These are phyloP conservation scores for Isichthys henryi DNA, from an alignment of 2,113 vertebrate genomes.

Conservation along the genomic window DNA sequence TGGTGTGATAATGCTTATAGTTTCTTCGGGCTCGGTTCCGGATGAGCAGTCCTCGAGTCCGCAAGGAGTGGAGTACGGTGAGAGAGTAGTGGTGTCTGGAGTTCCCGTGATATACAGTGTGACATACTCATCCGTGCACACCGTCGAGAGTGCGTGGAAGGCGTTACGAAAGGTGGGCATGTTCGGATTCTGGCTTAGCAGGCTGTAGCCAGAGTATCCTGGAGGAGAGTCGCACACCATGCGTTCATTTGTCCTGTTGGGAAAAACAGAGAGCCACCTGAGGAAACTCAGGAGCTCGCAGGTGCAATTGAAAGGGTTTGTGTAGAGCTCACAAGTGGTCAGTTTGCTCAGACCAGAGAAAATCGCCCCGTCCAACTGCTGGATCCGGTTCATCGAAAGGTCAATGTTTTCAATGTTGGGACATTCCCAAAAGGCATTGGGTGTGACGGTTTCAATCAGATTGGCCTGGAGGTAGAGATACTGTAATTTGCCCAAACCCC, in stretches of 20 bases:
- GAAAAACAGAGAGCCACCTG: conserved; percentile 84
- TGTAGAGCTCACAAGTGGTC: conserved; percentile 90
- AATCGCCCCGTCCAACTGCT: conserved; percentile 78
- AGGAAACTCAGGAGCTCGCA: conserved; percentile 90
- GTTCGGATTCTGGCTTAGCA: conserved; percentile 78
- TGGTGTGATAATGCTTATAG: conserved; percentile 65
- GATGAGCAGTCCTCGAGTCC: conserved; percentile 82
- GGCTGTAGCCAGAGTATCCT: conserved; percentile 78
- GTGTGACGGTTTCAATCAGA: conserved; percentile 86
- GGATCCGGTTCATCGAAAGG: conserved; percentile 97
- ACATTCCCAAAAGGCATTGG: conserved; percentile 94
- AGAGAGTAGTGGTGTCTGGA: conserved; percentile 57
- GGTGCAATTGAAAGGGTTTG: conserved; percentile 95
- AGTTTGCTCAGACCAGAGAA: conserved; percentile 78
- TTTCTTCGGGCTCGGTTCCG: conserved; percentile 70
- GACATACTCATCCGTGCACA: conserved; percentile 71
- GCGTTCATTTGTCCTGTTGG: conserved; percentile 85
- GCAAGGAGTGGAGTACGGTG: conserved; percentile 71
- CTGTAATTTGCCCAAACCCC: conserved; percentile 90
- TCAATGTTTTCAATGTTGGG: conserved; percentile 93
- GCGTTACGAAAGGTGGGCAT: conserved; percentile 77
- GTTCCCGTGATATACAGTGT: conserved; percentile 58
- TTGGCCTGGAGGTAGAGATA: conserved; percentile 98
- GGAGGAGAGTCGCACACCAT: conserved; percentile 90
- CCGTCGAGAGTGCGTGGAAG: conserved; percentile 75